Base-by-base conservation (phyloP, 2,113 vertebrate species). In the Hiodon tergisus region DNA sequence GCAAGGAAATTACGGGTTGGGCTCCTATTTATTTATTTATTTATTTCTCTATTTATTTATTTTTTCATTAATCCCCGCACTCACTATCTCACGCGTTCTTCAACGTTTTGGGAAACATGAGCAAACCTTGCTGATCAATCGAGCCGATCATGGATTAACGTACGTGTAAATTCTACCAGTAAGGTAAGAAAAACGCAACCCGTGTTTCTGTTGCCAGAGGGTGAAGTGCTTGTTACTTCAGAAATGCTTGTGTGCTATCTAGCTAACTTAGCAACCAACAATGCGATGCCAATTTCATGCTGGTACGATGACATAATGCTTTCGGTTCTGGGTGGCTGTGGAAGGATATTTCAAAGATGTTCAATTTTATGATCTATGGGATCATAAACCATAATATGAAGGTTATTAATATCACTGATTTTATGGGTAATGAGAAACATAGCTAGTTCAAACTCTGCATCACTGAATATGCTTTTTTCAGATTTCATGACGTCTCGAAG, bases 61-160 rank as follows among this genome's bases (percentile, higher is more conserved):
- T 77, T 72, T 50, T 13, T 63, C 70, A 14, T 57, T 11, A 59
- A 59, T 59, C 9, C 1, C 2, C n/a, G 47, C 6, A 4, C 58
- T n/a, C 6, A 16, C 48, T 58, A 71, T 59, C 71, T 78, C 71
- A 77, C 79, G 81, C 72, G 76, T 60, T 75, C 78, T 71, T 73
- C 78, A 77, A 78, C 83, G 76, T 77, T 78, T 74, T 76, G 79
- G 78, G 74, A 77, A 78, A 73, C 80, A 71, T 75, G 73, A 81
- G 76, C 81, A 67, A 74, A 74, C 61, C 72, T 3, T 51, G 67
- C 78, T 71, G 76, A 48, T 67, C 51, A 66, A 71, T 78, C 77
- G 69, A 51, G 75, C 76, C 69, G 71, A 82, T 78, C 76, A 85
- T 83, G 84, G 84, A 85, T 80, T 85, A 83, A 79, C 78, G 71